Conservation (phyloP, 2,888 invertebrate genomes). For the Zhengitettix transpicula region DNA sequence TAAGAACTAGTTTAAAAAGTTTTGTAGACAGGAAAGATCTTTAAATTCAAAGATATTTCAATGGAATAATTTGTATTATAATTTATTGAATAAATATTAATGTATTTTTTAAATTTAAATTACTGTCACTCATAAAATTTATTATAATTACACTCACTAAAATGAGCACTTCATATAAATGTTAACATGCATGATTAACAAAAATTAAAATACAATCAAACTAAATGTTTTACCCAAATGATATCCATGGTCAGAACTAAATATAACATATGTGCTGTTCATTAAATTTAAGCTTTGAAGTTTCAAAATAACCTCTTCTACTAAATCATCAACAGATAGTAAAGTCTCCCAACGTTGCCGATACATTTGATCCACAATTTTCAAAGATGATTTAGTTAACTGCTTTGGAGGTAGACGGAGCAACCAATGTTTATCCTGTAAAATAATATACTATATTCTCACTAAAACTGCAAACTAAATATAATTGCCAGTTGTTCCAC, state of each 20-base stretch:
- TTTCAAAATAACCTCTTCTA: conserved; percentile 40
- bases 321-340: conserved; percentile 74
- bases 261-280: conserved; percentile 64
- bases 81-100: too few relatives aligned
- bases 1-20: too few relatives aligned
- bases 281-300: conserved; percentile 37
- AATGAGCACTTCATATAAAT: too few relatives aligned
- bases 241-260: conserved; percentile 81
- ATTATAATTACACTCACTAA: too few relatives aligned
- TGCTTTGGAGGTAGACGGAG: conserved; percentile 48
- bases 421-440: conserved; percentile 73
- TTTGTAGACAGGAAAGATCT: too few relatives aligned
- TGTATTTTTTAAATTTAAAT: too few relatives aligned
- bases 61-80: too few relatives aligned
- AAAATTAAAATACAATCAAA: neutral
- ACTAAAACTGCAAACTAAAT: too few relatives aligned
- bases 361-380: conserved; percentile 50
- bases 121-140: too few relatives aligned
- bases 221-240: conserved; percentile 50
- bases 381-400: conserved; percentile 39
- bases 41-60: too few relatives aligned
- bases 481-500: too few relatives aligned
- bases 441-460: neutral
- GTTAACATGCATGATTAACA: neutral
- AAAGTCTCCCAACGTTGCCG: conserved; percentile 62